phyloP scores from a whole-genome alignment of 2,888 invertebrate species.

The Rhamphomyia laevipes region DNA sequence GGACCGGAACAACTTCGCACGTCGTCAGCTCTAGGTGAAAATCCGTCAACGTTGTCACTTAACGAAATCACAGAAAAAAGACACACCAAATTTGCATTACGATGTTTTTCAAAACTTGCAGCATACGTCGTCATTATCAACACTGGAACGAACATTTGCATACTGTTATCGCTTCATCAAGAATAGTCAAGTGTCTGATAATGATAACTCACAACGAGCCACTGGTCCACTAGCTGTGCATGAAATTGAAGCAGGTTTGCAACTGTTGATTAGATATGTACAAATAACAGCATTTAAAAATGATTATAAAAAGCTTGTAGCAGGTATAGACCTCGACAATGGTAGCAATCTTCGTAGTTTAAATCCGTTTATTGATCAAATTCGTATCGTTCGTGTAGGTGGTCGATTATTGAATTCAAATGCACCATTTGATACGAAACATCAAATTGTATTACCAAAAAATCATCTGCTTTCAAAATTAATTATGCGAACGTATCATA shows the following conservation, averaged over 20 bases:
- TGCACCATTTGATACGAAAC: background rate
- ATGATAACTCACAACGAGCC: background rate
- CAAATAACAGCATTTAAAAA: background rate
- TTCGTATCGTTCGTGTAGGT: background rate
- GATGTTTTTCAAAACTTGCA: background rate
- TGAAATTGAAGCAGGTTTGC: background rate
- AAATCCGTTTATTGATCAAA: background rate
- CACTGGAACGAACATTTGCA: background rate
- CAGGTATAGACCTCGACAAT: too few relatives aligned
- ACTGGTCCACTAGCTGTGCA: background rate
- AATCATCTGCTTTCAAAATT: conserved; percentile 2
- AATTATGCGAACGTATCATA: conserved; percentile 3
- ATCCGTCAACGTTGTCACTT: background rate
- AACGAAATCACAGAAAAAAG: background rate
- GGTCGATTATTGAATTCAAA: background rate
- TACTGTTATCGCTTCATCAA: background rate
- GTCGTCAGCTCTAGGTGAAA: background rate
- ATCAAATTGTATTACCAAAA: conserved; percentile 3
- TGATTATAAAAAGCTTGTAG: background rate
- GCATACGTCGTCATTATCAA: background rate
- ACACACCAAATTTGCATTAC: background rate
- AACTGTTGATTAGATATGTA: background rate
- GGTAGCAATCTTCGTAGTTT: background rate
- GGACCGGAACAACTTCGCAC: background rate
- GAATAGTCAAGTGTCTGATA: background rate